These are phyloP conservation scores for Cinclus cinclus DNA, from an alignment of 2,113 vertebrate species.

Conservation along the genomic window DNA sequence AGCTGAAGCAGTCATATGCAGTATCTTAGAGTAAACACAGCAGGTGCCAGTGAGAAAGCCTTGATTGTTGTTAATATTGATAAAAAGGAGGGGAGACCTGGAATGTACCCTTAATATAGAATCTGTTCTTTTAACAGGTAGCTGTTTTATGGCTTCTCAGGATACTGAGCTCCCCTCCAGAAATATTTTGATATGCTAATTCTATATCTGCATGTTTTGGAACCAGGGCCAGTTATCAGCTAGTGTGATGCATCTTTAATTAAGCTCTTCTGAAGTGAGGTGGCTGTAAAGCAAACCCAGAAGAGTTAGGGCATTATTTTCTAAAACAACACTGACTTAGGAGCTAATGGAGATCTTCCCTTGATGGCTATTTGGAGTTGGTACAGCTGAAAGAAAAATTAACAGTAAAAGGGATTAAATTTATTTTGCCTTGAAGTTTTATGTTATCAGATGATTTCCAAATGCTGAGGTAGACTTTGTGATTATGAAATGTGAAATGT, in stretches of 20 bases:
- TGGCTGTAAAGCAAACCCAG: not conserved
- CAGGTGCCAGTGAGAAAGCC: not conserved
- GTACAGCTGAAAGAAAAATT: slow-evolving; percentile 31
- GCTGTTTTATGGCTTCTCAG: not conserved
- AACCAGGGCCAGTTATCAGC: not conserved
- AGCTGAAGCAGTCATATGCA: accelerated
- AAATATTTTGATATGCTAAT: not conserved
- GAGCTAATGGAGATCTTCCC: not conserved
- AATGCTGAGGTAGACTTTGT: not conserved
- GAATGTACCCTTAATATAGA: not conserved
- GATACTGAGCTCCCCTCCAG: not conserved
- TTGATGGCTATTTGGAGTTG: not conserved
- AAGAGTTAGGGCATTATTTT: not conserved
- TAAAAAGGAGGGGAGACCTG: not conserved
- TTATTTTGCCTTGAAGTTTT: slow-evolving; percentile 32
- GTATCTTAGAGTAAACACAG: not conserved
- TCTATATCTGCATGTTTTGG: not conserved
- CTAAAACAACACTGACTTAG: not conserved
- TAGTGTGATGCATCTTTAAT: not conserved
- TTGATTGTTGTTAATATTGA: not conserved
- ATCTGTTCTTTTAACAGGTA: not conserved
- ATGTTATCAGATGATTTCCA: slow-evolving; percentile 10
- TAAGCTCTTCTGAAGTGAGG: not conserved
- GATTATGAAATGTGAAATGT: not conserved
- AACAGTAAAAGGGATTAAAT: not conserved